Base-by-base conservation (phyloP, 2,888 invertebrate genomes). In the Phania funesta region DNA sequence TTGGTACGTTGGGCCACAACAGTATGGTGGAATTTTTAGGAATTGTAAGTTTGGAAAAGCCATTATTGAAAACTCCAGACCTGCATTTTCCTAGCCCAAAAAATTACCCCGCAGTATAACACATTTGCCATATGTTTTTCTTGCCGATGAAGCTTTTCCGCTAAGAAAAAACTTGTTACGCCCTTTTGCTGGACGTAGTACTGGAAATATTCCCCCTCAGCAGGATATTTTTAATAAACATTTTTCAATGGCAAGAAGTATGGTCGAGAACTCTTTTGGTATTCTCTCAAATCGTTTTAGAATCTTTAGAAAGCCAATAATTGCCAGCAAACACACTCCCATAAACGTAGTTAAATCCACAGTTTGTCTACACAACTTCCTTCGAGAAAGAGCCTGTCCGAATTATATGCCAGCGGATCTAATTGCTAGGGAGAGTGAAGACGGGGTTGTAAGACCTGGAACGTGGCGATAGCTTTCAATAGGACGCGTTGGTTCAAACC, bases 281-380 rank as follows among this genome's bases (percentile, higher is more conserved):
- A 60, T 44, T n/a, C n/a, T 50, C 1, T 18, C 58, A 38, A 73
- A 44, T 26, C 46, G 48, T 48, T 73, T 73, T 20, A 3, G 50
- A 13, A 41, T 50, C 1, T 73, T 20, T 50, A 56, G 52, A 22
- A 58, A 73, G 20, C 60, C 50, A 11, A 60, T 73, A 44, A 60
- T 73, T 35, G 73, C 73, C 44, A 60, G 48, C 11, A 46, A 52
- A 24, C 11, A 62, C 8, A 62, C 52, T 1, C 18, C 38, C 8
- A 41, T 26, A 38, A 73, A 62, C 32, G 60, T 73, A 46, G 73
- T 60, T 8, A 73, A 60, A 38, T 16, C 60, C 6, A 73, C 50
- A 9, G 48, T 48, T 26, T 56, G n/a, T n/a, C n/a, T 26, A 26
- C 26, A 26, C 26, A 26, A 26, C 26, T 26, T n/a, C n/a, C 5